Evolutionary conservation across 2,113 vertebrate genomes (phyloP), one percentile per base, ranked within the genome.

Genomic region (Tetraodon nigroviridis): DNA sequence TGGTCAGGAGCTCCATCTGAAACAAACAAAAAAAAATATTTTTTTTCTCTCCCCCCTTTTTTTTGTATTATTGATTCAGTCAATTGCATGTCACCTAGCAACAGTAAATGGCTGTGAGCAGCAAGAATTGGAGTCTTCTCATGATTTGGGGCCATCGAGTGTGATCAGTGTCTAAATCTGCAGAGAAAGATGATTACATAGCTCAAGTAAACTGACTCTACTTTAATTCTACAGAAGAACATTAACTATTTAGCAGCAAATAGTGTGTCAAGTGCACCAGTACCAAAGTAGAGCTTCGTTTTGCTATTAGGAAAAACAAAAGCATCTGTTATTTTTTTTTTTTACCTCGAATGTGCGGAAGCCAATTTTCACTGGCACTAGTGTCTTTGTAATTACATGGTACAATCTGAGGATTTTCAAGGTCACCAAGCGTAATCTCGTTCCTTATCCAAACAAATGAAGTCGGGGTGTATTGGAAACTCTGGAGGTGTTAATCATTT

Each of bases 81-180:
- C 19, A 14, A 51, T 45, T 16, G 46, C 0, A 40, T 58, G 60
- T 61, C 76, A 27, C 58, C 37, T 42, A 29, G 71, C 49, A 68
- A 75, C 54, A 67, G 10, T n/a, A 58, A 16, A 22, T 27, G 24
- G 5, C 24, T 27, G 24, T 6, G 32, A 37, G 32, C 10, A 29
- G 27, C 4, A 4, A 29, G 32, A 12, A 51, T 69, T 40, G 8
- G 2, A 12, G 5, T 53, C 60, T 13, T 41, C n/a, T 32, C n/a
- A 22, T 18, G 22, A 22, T 51, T 63, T 50, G 59, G 49, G 67
- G 50, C 42, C 42, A 0, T 67, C 37, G 16, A 4, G 59, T 64
- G 17, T 65, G 61, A 79, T 73, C 42, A 49, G 66, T 27, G 47
- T 60, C 59, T 20, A 69, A 45, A 50, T 12, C 48, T 19, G 59